Base-by-base conservation (phyloP, 1,140 invertebrate genomes). In the Caligus rogercresseyi region DNA sequence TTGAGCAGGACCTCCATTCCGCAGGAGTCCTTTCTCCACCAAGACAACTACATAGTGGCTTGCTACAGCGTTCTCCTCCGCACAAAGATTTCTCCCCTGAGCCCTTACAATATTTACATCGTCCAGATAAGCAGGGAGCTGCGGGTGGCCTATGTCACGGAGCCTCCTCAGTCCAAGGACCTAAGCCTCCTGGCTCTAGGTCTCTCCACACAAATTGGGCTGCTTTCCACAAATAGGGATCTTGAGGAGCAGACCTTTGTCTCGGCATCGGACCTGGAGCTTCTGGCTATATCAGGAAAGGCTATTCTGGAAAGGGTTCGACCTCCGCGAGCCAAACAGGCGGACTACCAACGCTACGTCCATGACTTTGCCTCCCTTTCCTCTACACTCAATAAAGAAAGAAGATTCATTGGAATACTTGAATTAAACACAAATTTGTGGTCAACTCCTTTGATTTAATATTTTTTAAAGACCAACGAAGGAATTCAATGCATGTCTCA, bases 341-440 rank as follows among this genome's bases (percentile, higher is more conserved):
- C 31, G 31, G 31, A 43, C 7, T 43, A 43, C n/a, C 31, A 43
- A n/a, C 31, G 31, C 31, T 43, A 43, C n/a, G 31, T 43, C 7
- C 31, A 43, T n/a, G 31, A 43, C 31, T 43, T 43, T 43, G 31
- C 31, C n/a, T 43, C 31, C n/a, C n/a, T 43, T 11, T 43, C 31
- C n/a, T 43, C 31, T n/a, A 43, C n/a, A 43, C 31, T 43, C 7
- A 43, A 79, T 43, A 43, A 43, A 43, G 31, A 7, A 43, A 43
- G 31, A 43, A 43, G n/a, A n/a, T n/a, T n/a, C n/a, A n/a, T n/a
- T n/a, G n/a, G n/a, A n/a, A n/a, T n/a, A 43, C 7, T 43, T 43
- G n/a, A 43, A 7, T 43, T 43, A 43, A 11, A 43, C n/a, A 43
- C 7, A 43, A 43, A 43, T 43, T 43, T 11, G 31, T 11, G 31